Percentiles rank a stretch among this genome's conserved stretches.
Evolutionary conservation across 92 coral and sea anemone genomes (phyloP).

Genomic region (Muricea muricata): DNA sequence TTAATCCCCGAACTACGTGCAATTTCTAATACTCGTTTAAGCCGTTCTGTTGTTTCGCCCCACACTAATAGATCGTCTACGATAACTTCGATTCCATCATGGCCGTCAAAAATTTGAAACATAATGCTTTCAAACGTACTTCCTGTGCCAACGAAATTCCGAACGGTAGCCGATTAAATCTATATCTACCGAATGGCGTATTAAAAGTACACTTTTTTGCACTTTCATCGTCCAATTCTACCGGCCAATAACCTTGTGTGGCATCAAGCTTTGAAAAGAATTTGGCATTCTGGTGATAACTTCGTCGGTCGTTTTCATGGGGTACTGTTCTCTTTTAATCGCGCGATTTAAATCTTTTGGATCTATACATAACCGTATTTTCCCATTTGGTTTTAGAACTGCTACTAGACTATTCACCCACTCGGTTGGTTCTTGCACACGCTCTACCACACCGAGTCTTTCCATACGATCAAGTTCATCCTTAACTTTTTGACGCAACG

Average conservation of each 20-base stretch:
- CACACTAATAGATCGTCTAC: slow-evolving; percentile 47
- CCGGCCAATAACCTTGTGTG: slow-evolving; percentile 49
- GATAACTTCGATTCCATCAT: slow-evolving; percentile 42
- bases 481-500: not conserved
- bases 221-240: slow-evolving; percentile 43
- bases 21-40: not conserved
- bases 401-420: not conserved
- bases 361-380: slow-evolving; percentile 49
- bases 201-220: slow-evolving; percentile 32
- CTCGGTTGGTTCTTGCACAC: not conserved
- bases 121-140: slow-evolving; percentile 45
- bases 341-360: slow-evolving; percentile 53
- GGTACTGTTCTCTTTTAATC: slow-evolving; percentile 37
- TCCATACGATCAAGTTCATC: slow-evolving; percentile 3
- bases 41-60: slow-evolving; percentile 18
- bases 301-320: slow-evolving; percentile 54
- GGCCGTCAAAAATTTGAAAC: slow-evolving; percentile 39
- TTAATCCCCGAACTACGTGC: slow-evolving; percentile 1
- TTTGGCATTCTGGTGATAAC: slow-evolving; percentile 54
- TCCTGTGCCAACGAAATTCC: slow-evolving; percentile 51
- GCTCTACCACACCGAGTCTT: not conserved
- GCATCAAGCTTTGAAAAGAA: slow-evolving; percentile 57
- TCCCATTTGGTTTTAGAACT: not conserved
- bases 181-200: not conserved
- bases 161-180: slow-evolving; percentile 36